Evolutionary conservation across 2,888 invertebrate species (phyloP).

Genomic region (Ypsolopha sequella): DNA sequence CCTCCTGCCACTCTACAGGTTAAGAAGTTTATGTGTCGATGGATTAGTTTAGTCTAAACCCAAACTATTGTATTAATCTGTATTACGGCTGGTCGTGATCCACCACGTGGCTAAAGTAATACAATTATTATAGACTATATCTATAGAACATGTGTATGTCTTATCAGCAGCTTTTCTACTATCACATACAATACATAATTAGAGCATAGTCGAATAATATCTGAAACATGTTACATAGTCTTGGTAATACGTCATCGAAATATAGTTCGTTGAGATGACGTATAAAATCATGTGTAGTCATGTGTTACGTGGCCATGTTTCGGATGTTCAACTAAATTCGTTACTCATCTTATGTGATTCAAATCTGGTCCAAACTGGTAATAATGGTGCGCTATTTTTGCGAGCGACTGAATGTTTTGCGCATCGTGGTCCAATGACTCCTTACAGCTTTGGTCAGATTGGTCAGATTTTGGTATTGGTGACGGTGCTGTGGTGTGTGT

Average conservation of each 20-base stretch:
- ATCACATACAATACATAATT: too few species aligned
- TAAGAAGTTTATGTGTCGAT: too few species aligned
- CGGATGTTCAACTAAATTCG: background rate
- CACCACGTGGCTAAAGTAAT: too few species aligned
- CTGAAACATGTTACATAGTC: background rate
- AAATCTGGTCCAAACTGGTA: too few species aligned
- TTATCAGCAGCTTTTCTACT: background rate
- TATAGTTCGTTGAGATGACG: too few species aligned
- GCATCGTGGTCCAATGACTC: conserved; percentile 34
- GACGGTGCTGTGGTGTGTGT: conserved; percentile 11
- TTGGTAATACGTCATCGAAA: background rate
- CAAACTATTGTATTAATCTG: too few species aligned
- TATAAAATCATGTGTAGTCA: background rate
- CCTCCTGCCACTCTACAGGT: too few species aligned
- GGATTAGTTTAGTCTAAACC: too few species aligned
- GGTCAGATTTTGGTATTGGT: conserved; percentile 25
- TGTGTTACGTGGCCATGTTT: background rate
- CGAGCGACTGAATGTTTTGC: conserved; percentile 16
- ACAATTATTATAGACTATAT: too few species aligned
- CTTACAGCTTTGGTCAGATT: conserved; percentile 19
- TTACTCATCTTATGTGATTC: background rate
- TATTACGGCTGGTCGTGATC: too few species aligned
- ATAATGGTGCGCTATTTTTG: conserved; percentile 15
- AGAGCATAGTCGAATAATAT: too few species aligned
- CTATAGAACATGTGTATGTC: background rate